Conservation (phyloP, 2,797 vertebrate genomes). For the Crenuchus spilurus region DNA sequence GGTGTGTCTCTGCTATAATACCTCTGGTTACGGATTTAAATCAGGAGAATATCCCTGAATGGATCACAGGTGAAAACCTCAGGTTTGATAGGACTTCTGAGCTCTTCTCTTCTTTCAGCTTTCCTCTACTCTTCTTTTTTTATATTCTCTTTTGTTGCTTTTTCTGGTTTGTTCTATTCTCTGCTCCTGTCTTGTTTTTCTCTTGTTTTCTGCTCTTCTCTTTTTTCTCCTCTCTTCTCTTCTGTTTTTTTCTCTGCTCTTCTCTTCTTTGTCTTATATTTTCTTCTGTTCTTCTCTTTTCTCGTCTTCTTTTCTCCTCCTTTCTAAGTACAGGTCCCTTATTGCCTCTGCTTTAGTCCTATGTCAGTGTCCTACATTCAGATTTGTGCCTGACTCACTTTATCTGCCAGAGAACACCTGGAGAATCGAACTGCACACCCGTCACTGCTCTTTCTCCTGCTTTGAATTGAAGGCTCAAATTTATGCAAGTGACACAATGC, state of each 20-base stretch:
- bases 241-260: neutral
- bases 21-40: no score
- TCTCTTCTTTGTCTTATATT: neutral
- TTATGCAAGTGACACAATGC: constrained; percentile 4
- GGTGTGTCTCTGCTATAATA: no score
- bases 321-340: constrained; percentile 17
- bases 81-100: no score
- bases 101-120: no score
- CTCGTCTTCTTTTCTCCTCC: neutral
- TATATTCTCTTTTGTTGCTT: no score
- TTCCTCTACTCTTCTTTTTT: no score
- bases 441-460: neutral
- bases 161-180: no score
- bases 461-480: constrained; percentile 1
- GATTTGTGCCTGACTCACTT: constrained; percentile 25
- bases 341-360: constrained; percentile 17
- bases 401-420: constrained; percentile 44
- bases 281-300: neutral
- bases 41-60: no score
- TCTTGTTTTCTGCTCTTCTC: no score
- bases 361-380: constrained; percentile 3
- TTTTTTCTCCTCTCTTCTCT: no score
- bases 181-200: no score
- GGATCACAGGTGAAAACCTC: no score
- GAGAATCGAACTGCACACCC: constrained; percentile 5